Conservation (phyloP, 1,140 invertebrate genomes). For the Papilio xuthus region DNA sequence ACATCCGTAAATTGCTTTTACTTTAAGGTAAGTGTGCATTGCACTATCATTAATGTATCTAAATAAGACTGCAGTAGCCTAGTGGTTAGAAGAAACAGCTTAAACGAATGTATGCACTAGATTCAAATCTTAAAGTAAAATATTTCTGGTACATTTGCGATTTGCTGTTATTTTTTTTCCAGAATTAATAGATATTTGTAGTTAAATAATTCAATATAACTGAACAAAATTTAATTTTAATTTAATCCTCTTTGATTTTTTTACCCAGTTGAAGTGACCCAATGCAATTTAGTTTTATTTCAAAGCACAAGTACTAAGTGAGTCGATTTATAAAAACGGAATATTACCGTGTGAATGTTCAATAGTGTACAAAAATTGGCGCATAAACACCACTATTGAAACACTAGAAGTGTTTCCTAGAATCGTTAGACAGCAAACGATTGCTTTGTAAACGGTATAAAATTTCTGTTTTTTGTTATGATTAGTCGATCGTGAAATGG, state of each 20-base stretch:
- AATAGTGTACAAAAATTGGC: neutral
- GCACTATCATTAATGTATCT: slow-evolving; percentile 8
- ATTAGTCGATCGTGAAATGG: slow-evolving; percentile 18
- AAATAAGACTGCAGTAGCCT: neutral
- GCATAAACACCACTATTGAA: neutral
- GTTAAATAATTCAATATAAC: no score
- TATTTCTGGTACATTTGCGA: neutral
- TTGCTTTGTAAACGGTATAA: slow-evolving; percentile 11
- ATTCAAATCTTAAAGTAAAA: neutral
- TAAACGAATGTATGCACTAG: neutral
- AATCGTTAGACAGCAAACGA: slow-evolving; percentile 4
- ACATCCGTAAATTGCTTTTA: slow-evolving; percentile 23
- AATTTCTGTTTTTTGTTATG: slow-evolving; percentile 19
- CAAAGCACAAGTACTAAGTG: neutral
- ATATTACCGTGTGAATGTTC: neutral
- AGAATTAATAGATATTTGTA: no score
- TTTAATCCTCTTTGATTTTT: neutral
- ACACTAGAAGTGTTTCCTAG: slow-evolving; percentile 6
- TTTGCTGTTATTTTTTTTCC: no score
- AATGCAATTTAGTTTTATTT: neutral
- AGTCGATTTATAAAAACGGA: neutral
- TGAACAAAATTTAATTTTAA: neutral
- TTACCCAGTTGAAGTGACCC: neutral
- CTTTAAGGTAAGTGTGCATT: neutral
- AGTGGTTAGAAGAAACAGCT: neutral